A percentile compares a stretch with the other conserved stretches of the same genome.
These are phyloP conservation scores for Semibalanus balanoides DNA, from an alignment of 1,140 invertebrate genomes.

Conservation along the genomic window DNA sequence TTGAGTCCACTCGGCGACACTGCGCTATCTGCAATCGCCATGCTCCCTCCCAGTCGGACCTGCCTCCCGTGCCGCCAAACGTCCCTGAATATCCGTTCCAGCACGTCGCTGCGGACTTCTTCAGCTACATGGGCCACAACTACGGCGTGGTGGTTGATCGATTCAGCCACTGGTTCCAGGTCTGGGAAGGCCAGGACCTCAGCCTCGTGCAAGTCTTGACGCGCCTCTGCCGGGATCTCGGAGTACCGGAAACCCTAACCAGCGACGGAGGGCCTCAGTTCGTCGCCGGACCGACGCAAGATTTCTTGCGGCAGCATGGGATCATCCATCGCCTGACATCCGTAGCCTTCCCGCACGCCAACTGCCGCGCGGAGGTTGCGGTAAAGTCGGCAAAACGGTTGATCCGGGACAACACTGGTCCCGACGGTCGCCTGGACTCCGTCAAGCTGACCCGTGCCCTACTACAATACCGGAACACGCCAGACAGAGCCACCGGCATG, in stretches of 20 bases:
- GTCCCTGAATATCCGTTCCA: no score
- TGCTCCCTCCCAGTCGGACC: no score
- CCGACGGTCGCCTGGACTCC: neutral
- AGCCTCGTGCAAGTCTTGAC: neutral
- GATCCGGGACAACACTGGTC: neutral
- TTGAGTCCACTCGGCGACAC: no score
- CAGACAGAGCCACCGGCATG: neutral
- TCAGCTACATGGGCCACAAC: no score
- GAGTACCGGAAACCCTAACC: neutral
- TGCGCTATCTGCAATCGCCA: no score
- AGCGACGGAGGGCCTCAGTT: neutral
- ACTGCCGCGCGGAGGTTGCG: neutral
- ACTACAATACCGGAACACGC: no score
- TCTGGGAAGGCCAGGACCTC: neutral
- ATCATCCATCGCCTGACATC: neutral
- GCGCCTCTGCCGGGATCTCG: neutral
- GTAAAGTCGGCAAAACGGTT: neutral
- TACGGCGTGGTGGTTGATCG: no score
- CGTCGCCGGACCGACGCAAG: neutral
- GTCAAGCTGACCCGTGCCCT: neutral
- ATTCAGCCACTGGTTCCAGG: neutral
- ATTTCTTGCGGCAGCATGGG: neutral
- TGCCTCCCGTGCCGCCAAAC: no score
- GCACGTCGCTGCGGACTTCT: no score
- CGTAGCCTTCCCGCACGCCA: neutral